Evolutionary conservation across 2,888 invertebrate genomes (phyloP).

Genomic region (Silvanus unidentatus): DNA sequence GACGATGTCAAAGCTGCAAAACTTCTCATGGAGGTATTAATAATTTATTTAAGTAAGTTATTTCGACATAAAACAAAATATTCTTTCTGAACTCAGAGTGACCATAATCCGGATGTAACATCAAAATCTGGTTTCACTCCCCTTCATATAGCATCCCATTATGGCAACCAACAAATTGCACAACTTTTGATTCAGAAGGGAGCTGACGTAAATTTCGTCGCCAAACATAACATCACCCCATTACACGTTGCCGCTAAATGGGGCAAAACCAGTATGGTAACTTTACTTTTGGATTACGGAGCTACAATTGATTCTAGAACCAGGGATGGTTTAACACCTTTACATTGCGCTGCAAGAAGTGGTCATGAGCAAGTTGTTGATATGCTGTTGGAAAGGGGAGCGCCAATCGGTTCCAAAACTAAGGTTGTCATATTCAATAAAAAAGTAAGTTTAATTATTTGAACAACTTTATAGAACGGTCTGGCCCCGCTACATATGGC

Average conservation of each 20-base stretch:
- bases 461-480: conserved; percentile 59
- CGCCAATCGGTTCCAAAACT: conserved; percentile 92
- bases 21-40: conserved; percentile 70
- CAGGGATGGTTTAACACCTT: conserved; percentile 89
- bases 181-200: conserved; percentile 81
- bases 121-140: conserved; percentile 98
- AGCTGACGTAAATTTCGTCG: conserved; percentile 92
- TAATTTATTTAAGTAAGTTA: too few relatives aligned
- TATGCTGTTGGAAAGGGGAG: conserved; percentile 78
- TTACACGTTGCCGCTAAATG: conserved; percentile 98
- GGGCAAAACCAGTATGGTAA: conserved; percentile 93
- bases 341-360: conserved; percentile 95
- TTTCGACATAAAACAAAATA: not conserved
- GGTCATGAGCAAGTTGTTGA: conserved; percentile 95
- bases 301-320: conserved; percentile 92
- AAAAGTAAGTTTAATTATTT: not conserved
- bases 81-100: conserved; percentile 57
- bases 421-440: too few relatives aligned
- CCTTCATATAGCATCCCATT: conserved; percentile 96
- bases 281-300: conserved; percentile 78
- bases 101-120: conserved; percentile 93
- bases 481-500: conserved; percentile 97
- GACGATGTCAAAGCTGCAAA: conserved; percentile 96
- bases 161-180: conserved; percentile 94
- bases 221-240: conserved; percentile 97